A percentile compares a stretch with the other conserved stretches of the same genome.
These are phyloP conservation scores for Pelodytes ibericus DNA, from an alignment of 2,797 vertebrate genomes.

Conservation along the genomic window DNA sequence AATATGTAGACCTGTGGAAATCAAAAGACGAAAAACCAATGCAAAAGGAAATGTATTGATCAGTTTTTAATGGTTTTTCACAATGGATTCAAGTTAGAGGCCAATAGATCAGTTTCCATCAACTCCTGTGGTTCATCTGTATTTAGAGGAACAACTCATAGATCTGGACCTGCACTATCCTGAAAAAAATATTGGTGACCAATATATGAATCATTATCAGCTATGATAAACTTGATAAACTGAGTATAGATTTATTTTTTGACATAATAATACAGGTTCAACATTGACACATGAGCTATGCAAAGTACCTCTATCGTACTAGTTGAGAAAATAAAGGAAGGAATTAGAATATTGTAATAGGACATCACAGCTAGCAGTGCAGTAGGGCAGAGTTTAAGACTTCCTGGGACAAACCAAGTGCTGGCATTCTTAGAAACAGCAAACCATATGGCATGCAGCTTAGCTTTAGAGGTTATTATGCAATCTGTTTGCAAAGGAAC, in stretches of 20 bases:
- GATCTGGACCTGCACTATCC: too few relatives aligned
- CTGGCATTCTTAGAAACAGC: slow-evolving; percentile 42
- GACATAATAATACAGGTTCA: too few relatives aligned
- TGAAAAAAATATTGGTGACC: too few relatives aligned
- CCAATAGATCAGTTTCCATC: background rate
- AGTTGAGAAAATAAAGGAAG: too few relatives aligned
- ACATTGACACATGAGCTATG: too few relatives aligned
- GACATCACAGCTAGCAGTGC: background rate
- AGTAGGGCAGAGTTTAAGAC: slow-evolving; percentile 31
- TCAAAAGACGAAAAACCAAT: too few relatives aligned
- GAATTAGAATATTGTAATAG: too few relatives aligned
- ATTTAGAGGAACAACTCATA: too few relatives aligned
- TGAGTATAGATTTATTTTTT: too few relatives aligned
- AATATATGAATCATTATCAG: too few relatives aligned
- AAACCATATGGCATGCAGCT: slow-evolving; percentile 49
- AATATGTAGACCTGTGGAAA: too few relatives aligned
- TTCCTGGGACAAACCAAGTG: slow-evolving; percentile 8
- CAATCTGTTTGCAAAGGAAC: slow-evolving; percentile 34
- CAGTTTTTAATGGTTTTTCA: background rate
- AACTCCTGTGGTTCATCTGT: background rate
- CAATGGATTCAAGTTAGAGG: background rate
- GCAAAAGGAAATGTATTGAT: background rate
- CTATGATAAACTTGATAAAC: background rate
- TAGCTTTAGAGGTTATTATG: slow-evolving; percentile 42
- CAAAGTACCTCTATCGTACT: too few relatives aligned